These are phyloP conservation scores for Agrochola lota DNA, from an alignment of 2,888 invertebrate genomes.

Conservation along the genomic window DNA sequence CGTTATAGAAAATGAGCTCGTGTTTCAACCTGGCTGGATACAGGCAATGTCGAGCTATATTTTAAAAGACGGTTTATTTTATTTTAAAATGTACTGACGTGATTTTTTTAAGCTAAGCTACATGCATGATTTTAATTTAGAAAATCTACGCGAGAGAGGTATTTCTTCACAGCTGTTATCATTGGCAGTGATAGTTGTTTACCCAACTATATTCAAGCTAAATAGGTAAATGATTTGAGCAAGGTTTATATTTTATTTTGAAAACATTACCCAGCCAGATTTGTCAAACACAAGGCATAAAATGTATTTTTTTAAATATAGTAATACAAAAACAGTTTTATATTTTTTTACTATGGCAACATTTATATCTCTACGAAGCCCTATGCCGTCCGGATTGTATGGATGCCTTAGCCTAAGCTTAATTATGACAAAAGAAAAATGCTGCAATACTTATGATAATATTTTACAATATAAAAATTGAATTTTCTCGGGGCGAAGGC, in stretches of 20 bases:
- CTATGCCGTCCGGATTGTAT: constrained; percentile 73
- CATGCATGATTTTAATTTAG: constrained; percentile 42
- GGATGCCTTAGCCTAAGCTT: constrained; percentile 83
- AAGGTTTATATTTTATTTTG: constrained; percentile 38
- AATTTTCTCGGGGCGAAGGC: constrained; percentile 67
- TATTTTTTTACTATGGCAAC: constrained; percentile 86
- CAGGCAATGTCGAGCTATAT: constrained; percentile 24
- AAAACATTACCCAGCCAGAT: constrained; percentile 62
- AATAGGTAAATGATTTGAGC: constrained; percentile 56
- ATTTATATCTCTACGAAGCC: constrained; percentile 79
- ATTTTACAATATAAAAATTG: constrained; percentile 76
- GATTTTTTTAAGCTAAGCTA: constrained; percentile 28
- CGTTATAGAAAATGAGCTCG: constrained; percentile 72
- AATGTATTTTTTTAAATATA: constrained; percentile 52
- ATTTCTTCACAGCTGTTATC: constrained; percentile 26
- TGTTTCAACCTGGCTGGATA: constrained; percentile 59
- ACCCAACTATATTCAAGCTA: constrained; percentile 47
- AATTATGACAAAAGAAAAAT: constrained; percentile 75
- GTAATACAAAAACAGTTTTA: constrained; percentile 76
- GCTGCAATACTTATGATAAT: constrained; percentile 75
- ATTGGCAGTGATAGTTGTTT: constrained; percentile 60
- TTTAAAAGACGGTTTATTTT: neutral
- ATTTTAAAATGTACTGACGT: constrained; percentile 10
- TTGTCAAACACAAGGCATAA: constrained; percentile 61
- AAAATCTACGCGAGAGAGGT: constrained; percentile 42